Evolutionary conservation across 2,888 invertebrate species (phyloP).

Genomic region (Xylota segnis): DNA sequence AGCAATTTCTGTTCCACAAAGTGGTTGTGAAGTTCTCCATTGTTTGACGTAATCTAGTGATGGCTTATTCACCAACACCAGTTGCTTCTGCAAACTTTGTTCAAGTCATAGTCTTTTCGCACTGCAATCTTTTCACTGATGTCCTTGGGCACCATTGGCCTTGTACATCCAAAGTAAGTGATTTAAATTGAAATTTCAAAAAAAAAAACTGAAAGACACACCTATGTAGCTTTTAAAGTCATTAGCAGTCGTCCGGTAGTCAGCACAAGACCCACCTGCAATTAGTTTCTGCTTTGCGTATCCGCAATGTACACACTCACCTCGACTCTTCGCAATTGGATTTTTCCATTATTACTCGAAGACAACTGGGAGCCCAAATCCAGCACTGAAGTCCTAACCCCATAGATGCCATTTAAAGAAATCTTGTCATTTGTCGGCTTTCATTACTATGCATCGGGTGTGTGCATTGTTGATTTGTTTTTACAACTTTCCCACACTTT

Average conservation of each 20-base stretch:
- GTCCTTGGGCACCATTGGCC: too few species aligned
- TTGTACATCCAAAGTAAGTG: too few species aligned
- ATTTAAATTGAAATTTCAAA: too few species aligned
- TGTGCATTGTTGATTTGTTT: neutral
- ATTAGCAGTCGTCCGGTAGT: neutral
- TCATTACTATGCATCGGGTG: neutral
- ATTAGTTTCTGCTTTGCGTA: neutral
- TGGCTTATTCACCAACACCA: too few species aligned
- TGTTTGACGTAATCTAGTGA: too few species aligned
- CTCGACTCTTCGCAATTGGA: neutral
- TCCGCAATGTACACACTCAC: neutral
- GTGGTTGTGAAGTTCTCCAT: too few species aligned
- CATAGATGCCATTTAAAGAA: constrained; percentile 6
- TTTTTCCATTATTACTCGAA: neutral
- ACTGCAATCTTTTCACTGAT: too few species aligned
- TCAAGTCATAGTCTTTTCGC: too few species aligned
- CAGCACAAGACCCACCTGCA: neutral
- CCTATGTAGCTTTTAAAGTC: neutral
- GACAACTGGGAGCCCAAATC: neutral
- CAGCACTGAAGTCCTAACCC: neutral
- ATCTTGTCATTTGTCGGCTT: constrained; percentile 10
- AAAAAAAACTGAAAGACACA: too few species aligned
- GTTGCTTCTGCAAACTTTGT: too few species aligned
- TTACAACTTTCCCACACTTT: constrained; percentile 18
- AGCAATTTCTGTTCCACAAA: too few species aligned